A percentile compares a stretch with the other conserved stretches of the same genome.
phyloP scores from a whole-genome alignment of 2,113 vertebrate genomes.

The Syngnathus floridae region DNA sequence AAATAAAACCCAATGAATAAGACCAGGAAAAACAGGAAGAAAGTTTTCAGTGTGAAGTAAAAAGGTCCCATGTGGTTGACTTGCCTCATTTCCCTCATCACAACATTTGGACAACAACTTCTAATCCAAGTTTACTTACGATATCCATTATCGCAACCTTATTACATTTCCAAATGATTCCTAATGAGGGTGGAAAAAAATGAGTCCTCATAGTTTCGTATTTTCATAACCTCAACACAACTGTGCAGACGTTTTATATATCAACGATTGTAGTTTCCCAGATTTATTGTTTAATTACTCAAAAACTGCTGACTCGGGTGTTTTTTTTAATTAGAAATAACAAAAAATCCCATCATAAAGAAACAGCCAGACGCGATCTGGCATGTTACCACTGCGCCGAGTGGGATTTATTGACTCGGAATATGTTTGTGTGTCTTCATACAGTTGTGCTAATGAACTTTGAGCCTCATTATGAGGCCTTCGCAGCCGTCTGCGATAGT shows the following conservation, averaged over 20 bases:
- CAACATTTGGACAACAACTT: neutral
- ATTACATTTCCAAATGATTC: too few relatives aligned
- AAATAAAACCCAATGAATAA: slow-evolving; percentile 44
- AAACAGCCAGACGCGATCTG: slow-evolving; percentile 25
- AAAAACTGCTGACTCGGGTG: slow-evolving; percentile 7
- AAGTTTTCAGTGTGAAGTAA: slow-evolving; percentile 45
- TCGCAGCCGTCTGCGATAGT: slow-evolving; percentile 30
- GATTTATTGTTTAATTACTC: slow-evolving; percentile 14
- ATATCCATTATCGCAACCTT: neutral
- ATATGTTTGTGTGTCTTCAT: slow-evolving; percentile 27
- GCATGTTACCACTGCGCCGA: neutral
- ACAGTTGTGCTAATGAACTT: slow-evolving; percentile 54
- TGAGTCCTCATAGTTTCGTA: too few relatives aligned
- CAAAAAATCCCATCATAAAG: slow-evolving; percentile 4
- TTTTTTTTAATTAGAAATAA: slow-evolving; percentile 31
- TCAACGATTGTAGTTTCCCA: slow-evolving; percentile 6
- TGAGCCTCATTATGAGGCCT: slow-evolving; percentile 45
- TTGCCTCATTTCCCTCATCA: slow-evolving; percentile 7
- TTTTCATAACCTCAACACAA: too few relatives aligned
- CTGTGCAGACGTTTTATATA: too few relatives aligned
- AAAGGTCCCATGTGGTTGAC: slow-evolving; percentile 19
- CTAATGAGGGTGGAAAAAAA: too few relatives aligned
- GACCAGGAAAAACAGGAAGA: slow-evolving; percentile 38
- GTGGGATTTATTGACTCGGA: slow-evolving; percentile 22
- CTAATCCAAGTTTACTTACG: neutral